Evolutionary conservation across 2,888 invertebrate genomes (phyloP).

Genomic region (Aromia moschata): DNA sequence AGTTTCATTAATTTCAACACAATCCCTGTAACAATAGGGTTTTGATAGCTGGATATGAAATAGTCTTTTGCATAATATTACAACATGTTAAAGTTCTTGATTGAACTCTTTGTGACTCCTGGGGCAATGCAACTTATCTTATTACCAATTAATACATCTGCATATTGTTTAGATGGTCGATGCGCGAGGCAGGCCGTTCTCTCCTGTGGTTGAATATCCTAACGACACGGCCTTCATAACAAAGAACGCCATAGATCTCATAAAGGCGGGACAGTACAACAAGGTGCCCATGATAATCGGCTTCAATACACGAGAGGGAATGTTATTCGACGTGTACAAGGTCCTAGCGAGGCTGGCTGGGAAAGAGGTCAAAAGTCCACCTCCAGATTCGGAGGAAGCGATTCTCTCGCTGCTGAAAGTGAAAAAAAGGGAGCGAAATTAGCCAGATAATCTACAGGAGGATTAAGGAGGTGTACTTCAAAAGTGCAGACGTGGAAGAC

Average conservation of each 20-base stretch:
- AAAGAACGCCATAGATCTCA: constrained; percentile 34
- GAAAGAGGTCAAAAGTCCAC: background rate
- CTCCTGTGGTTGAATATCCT: constrained; percentile 27
- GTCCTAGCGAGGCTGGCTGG: background rate
- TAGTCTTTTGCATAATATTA: too few relatives aligned
- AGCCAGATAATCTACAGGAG: constrained; percentile 54
- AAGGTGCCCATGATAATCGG: constrained; percentile 46
- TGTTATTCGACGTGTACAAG: constrained; percentile 45
- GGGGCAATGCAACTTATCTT: too few relatives aligned
- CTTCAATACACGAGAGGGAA: constrained; percentile 55
- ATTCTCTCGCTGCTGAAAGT: too few relatives aligned
- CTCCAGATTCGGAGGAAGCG: constrained; percentile 35
- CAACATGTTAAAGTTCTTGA: too few relatives aligned
- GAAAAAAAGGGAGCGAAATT: constrained; percentile 38
- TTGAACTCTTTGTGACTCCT: too few relatives aligned
- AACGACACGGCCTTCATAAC: constrained; percentile 33
- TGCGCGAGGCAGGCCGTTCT: background rate
- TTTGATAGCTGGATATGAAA: too few relatives aligned
- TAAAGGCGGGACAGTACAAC: constrained; percentile 38
- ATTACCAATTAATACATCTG: too few relatives aligned
- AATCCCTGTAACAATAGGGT: too few relatives aligned
- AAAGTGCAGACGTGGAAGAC: constrained; percentile 11
- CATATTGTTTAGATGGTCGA: too few relatives aligned
- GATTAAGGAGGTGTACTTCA: constrained; percentile 48
- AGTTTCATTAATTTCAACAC: too few relatives aligned